These are phyloP conservation scores for Brachyptera risi DNA, from an alignment of 2,888 invertebrate species.

Conservation along the genomic window DNA sequence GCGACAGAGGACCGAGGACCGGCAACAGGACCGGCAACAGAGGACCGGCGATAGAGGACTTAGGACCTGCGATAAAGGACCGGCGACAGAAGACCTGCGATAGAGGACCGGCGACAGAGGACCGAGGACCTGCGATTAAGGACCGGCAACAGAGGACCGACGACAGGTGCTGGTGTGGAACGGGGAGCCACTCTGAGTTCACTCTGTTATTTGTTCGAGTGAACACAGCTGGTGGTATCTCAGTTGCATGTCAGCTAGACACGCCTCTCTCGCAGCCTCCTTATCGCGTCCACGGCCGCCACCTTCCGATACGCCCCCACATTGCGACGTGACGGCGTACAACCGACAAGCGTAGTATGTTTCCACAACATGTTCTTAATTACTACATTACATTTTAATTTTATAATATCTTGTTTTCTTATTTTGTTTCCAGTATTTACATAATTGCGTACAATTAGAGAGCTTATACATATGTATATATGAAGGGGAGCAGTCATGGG, in stretches of 20 bases:
- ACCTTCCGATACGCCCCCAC: neutral
- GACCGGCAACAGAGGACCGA: neutral
- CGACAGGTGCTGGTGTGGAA: conserved; percentile 58
- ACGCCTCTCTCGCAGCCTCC: conserved; percentile 2
- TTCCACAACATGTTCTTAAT: neutral
- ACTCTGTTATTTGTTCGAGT: conserved; percentile 73
- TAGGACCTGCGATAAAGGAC: too few species aligned
- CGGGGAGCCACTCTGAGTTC: conserved; percentile 98
- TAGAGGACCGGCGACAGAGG: too few species aligned
- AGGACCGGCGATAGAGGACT: too few species aligned
- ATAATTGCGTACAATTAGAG: too few species aligned
- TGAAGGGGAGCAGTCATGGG: too few species aligned
- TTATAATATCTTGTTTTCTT: neutral
- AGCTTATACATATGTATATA: too few species aligned
- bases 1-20: too few species aligned
- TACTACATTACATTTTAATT: neutral
- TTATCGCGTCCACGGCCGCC: neutral
- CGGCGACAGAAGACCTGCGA: too few species aligned
- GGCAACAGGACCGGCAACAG: too few species aligned
- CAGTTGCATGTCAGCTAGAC: conserved; percentile 58
- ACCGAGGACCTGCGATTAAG: too few species aligned
- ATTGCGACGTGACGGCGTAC: neutral
- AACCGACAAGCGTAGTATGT: neutral
- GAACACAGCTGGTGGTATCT: conserved; percentile 99
- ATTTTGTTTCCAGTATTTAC: neutral